Evolutionary conservation across 2,797 vertebrate species (phyloP), one percentile per base, ranked within the genome.

Genomic region (Eospalax fontanierii): DNA sequence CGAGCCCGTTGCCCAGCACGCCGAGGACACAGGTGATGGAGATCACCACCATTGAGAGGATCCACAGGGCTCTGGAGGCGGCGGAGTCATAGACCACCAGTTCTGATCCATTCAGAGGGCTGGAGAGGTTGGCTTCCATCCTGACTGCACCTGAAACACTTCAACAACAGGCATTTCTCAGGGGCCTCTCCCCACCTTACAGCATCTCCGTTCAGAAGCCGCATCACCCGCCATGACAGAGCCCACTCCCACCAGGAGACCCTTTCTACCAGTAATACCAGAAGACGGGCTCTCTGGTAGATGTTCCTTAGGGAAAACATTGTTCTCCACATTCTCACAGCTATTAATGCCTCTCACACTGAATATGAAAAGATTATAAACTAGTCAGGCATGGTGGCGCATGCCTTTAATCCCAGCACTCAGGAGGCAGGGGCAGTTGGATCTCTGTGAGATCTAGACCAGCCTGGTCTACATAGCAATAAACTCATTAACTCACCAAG

Each of bases 1-100:
- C 99, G 66, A 99, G 63, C 1, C 97, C 98, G 3, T 99, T 99
- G 50, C 99, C 99, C 2, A 90, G 96, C 46, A 99, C 92, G 0
- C 99, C 99, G 57, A 99, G 97, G 63, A 99, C 76, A 80, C 95
- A 98, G 22, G 98, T 89, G 10, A 97, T 15, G 2, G 71, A 81
- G 11, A 91, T 35, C 10, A 97, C 35, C 59, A 95, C 89, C 92
- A 94, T 5, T 0, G 96, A 65, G 26, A 95, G 16, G 3, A 96
- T n/a, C 6, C 14, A 4, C 19, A 97, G 65, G 65, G 8, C 61
- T 2, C 1, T 28, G 21, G 57, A 30, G 59, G 12, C 18, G 0
- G 75, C 0, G 10, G 91, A 54, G 12, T 76, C n/a, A 0, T 2
- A 2, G 3, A 4, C 0, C 1, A 0, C 9, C 59, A 12, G 19